phyloP scores from a whole-genome alignment of 1,140 invertebrate species.

The Aphelinus atriplicis region DNA sequence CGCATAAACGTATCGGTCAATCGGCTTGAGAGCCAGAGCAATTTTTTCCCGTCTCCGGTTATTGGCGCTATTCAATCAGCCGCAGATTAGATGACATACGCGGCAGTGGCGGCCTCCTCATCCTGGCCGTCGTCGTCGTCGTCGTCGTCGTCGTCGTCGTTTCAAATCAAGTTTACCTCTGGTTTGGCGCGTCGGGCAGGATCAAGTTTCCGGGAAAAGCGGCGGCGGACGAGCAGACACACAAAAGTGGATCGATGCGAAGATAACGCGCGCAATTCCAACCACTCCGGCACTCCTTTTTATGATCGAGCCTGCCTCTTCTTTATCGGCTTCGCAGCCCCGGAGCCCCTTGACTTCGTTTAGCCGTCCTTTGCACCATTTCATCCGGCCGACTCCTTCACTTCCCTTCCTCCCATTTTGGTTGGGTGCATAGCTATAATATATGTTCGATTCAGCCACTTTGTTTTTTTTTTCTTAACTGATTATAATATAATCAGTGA shows the following conservation, averaged over 20 bases:
- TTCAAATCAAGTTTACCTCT: slow-evolving; percentile 30
- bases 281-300: not conserved
- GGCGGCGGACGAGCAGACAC: not conserved
- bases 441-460: not conserved
- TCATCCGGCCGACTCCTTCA: not conserved
- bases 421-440: no score
- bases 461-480: not conserved
- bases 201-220: slow-evolving; percentile 33
- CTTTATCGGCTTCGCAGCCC: no score
- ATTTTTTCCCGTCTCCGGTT: not conserved
- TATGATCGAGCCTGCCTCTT: no score
- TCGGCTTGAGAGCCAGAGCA: not conserved
- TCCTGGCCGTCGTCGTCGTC: no score
- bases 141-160: no score
- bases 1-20: not conserved
- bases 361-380: slow-evolving; percentile 1
- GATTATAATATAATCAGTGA: no score
- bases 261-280: slow-evolving; percentile 30
- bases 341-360: not conserved
- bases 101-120: no score
- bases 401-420: not conserved
- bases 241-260: slow-evolving; percentile 26
- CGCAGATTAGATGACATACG: slow-evolving; percentile 27
- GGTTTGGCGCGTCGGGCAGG: not conserved
- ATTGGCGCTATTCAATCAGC: slow-evolving; percentile 22